phyloP scores from a whole-genome alignment of 2,797 vertebrate genomes.

The Malacoraja senta region DNA sequence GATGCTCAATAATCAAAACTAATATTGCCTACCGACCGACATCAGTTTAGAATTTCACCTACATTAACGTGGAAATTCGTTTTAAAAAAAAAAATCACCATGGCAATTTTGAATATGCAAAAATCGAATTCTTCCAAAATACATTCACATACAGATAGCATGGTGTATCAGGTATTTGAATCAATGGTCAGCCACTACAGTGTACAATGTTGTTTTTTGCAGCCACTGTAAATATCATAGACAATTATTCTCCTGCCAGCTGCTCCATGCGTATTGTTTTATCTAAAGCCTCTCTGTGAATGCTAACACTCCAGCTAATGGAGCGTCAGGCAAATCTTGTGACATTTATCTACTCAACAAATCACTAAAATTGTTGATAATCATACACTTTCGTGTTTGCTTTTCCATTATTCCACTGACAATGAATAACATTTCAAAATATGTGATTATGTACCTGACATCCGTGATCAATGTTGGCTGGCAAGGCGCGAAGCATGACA shows the following conservation, averaged over 20 bases:
- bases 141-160: not conserved
- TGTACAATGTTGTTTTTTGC: not conserved
- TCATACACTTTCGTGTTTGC: not conserved
- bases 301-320: not conserved
- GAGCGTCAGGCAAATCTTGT: not conserved
- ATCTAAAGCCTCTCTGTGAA: not conserved
- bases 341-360: not conserved
- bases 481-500: not conserved
- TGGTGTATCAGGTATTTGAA: not conserved
- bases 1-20: not conserved
- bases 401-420: not conserved
- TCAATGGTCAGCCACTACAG: not conserved
- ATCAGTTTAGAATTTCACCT: not conserved
- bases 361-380: conserved; percentile 32
- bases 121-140: not conserved
- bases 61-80: not conserved
- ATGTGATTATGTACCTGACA: conserved; percentile 2
- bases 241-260: conserved; percentile 14
- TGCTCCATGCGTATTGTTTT: not conserved
- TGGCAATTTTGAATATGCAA: not conserved
- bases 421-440: conserved; percentile 20
- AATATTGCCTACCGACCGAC: not conserved
- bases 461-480: not conserved
- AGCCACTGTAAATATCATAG: not conserved
- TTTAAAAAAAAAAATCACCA: too few relatives aligned